Conservation (phyloP, 2,888 invertebrate genomes). For the Pharmacophagus antenor region DNA sequence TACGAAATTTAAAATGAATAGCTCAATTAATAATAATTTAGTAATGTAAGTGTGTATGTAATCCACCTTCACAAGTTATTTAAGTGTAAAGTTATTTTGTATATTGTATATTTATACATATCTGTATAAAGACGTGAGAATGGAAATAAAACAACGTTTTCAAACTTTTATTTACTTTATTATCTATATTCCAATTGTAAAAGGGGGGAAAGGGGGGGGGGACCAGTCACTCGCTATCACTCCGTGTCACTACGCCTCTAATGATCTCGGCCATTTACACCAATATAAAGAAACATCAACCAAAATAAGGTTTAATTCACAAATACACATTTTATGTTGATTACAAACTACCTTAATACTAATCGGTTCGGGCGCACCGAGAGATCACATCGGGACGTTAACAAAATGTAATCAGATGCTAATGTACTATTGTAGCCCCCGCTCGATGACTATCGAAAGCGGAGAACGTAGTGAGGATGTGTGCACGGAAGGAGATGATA, state of each 20-base stretch:
- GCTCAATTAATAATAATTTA: constrained; percentile 3
- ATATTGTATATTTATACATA: constrained; percentile 56
- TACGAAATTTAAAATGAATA: too few species aligned
- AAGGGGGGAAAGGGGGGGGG: constrained; percentile 51
- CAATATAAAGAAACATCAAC: constrained; percentile 75
- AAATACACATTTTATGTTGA: constrained; percentile 80
- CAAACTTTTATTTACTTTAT: constrained; percentile 76
- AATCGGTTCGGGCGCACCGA: constrained; percentile 53
- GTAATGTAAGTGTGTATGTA: not conserved
- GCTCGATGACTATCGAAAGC: constrained; percentile 31
- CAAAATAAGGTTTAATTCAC: constrained; percentile 78
- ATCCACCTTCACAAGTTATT: constrained; percentile 7
- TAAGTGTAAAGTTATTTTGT: constrained; percentile 39
- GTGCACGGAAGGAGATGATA: constrained; percentile 40
- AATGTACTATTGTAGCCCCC: constrained; percentile 33
- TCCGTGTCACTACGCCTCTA: constrained; percentile 74
- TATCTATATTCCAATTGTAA: constrained; percentile 80
- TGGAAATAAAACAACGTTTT: constrained; percentile 58
- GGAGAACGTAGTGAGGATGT: constrained; percentile 36
- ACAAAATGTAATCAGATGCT: constrained; percentile 34
- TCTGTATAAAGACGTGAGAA: constrained; percentile 36
- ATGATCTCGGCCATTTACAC: constrained; percentile 78
- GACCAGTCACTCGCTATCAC: constrained; percentile 75
- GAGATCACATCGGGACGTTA: constrained; percentile 42
- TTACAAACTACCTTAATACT: constrained; percentile 67